Base-by-base conservation (phyloP, 1,140 invertebrate species). In the Alviniconcha marisindica region DNA sequence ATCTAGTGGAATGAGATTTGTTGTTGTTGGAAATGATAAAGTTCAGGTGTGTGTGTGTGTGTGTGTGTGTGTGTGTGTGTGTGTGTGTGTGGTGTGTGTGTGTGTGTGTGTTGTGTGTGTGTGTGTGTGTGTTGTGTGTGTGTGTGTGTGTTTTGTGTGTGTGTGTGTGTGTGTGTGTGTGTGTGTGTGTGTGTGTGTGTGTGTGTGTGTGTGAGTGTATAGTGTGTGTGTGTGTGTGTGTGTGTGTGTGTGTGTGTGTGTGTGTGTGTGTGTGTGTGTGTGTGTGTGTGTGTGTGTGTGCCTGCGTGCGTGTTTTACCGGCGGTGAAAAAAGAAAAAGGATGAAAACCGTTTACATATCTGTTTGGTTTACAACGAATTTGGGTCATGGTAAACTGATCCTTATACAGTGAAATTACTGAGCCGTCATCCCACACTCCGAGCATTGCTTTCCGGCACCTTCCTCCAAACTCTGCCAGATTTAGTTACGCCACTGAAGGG, bases 191-290 rank as follows among this genome's bases (percentile, higher is more conserved):
- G n/a, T n/a, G n/a, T n/a, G n/a, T n/a, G n/a, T n/a, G n/a, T n/a
- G n/a, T 31, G 10, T 40, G 33, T 31, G 44, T 48, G 44, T 18
- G 7, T 5, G 44, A 10, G 44, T 48, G 44, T 48, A 18, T 48
- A 18, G 44, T 48, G 44, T 76, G 21, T 76, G 28, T 12, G 28
- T 10, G 28, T 10, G 2, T 10, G 36, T 42, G 69, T 42, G 36
- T 71, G 15, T 24, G 38, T 15, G 15, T 24, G 24, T 1, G 69
- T 38, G 69, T 42, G 69, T 24, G 21, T 24, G 69, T 33, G 36
- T 42, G 69, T 40, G 69, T 42, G 69, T 28, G 69, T 71, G 69
- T 51, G 42, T 76, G 73, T 51, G 73, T 76, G 73, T 51, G 73
- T 76, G 73, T 51, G 73, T 76, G 73, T 51, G 73, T 76, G 44